Base-by-base conservation (phyloP, 2,888 invertebrate genomes). In the Drosophila emarginata region DNA sequence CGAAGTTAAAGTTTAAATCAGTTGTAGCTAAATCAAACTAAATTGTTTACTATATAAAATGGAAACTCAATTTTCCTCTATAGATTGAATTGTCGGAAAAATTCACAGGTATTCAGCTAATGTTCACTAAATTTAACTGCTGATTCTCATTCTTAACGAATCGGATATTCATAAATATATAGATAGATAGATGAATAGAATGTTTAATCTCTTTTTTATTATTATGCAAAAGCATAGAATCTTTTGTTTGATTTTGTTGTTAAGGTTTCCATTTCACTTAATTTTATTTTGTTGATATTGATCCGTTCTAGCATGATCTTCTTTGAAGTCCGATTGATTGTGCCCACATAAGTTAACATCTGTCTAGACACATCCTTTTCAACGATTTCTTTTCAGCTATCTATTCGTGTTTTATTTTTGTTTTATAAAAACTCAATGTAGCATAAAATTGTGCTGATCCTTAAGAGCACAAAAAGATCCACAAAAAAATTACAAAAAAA, bases 401-500 rank as follows among this genome's bases (percentile, higher is more conserved):
- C 26, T 26, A 1, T 26, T 23, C 23, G 65, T 26, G 63, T 66
- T 40, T 50, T 67, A 52, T 64, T 67, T 72, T 73, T 51, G 67
- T 50, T 26, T 36, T 54, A 9, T 36, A 61, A 56, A 56, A 62
- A 72, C 58, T 76, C 68, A 85, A 78, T 82, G 80, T 82, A 77
- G 82, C 85, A 73, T 67, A 80, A 82, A 79, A 79, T 82, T 68
- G 65, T 57, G 66, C 60, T 53, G 60, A 52, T 15, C 36, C 40
- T 14, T 57, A 65, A 65, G 52, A 64, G 56, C 61, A 50, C 61
- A 36, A 53, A 45, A 3, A 36, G 32, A 54, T 36, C 18, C 54
- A 36, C 36, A 36, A 32, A 54, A 54, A 72, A 70, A 79, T 63
- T 58, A 59, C 51, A 58, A 59, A 45, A 73, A 67, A 64, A 36